Percentiles rank a stretch among this genome's conserved stretches.
phyloP scores from a whole-genome alignment of 2,888 invertebrate genomes.

The Cyclophora albipunctata region DNA sequence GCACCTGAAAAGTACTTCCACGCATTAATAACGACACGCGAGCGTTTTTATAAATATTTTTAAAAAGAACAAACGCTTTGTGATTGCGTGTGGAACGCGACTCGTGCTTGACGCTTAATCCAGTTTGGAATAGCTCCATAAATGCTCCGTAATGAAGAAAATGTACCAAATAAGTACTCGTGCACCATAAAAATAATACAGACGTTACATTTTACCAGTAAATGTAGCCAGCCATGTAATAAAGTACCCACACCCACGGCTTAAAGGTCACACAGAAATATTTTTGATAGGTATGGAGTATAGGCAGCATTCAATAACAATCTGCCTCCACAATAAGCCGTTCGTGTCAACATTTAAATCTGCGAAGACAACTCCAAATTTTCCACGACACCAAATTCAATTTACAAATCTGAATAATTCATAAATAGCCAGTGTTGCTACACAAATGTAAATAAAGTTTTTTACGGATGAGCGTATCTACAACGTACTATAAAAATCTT shows the following conservation, averaged over 20 bases:
- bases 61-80: conserved; percentile 30
- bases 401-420: conserved; percentile 47
- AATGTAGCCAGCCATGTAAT: no score
- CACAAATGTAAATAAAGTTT: conserved; percentile 23
- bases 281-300: no score
- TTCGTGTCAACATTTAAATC: conserved; percentile 31
- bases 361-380: conserved; percentile 33
- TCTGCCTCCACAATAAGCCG: conserved; percentile 1
- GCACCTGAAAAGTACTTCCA: conserved; percentile 31
- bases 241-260: no score
- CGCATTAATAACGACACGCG: conserved; percentile 33
- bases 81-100: conserved; percentile 37
- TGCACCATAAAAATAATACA: no score
- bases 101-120: conserved; percentile 21
- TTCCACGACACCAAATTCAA: conserved; percentile 41
- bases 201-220: no score
- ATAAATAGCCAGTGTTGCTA: conserved; percentile 25
- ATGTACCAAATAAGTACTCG: no score
- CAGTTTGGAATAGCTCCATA: conserved; percentile 20
- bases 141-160: neutral
- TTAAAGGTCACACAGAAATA: no score
- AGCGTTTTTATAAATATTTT: conserved; percentile 16
- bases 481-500: neutral
- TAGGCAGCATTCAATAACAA: no score
- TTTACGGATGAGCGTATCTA: neutral